These are phyloP conservation scores for Parnassius mnemosyne DNA, from an alignment of 2,888 invertebrate genomes.

Conservation along the genomic window DNA sequence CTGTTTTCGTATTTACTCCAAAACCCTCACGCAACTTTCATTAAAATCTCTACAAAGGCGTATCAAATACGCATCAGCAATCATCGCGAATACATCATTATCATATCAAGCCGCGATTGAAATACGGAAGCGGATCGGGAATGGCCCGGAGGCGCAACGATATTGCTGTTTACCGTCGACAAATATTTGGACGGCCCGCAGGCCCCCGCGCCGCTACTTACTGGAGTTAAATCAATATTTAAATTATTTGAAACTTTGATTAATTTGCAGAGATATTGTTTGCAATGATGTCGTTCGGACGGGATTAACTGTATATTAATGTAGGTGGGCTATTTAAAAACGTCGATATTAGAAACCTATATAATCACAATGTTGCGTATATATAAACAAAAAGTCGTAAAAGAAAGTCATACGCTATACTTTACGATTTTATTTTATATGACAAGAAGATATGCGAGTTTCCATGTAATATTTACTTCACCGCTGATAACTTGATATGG, in stretches of 20 bases:
- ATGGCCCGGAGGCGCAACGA: constrained; percentile 65
- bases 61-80: constrained; percentile 58
- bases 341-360: no score
- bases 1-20: constrained; percentile 1
- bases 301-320: constrained; percentile 43
- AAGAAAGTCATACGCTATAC: no score
- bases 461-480: no score
- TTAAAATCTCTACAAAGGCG: constrained; percentile 49
- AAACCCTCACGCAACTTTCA: constrained; percentile 38
- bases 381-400: no score
- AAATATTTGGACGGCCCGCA: constrained; percentile 61
- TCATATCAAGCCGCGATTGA: constrained; percentile 58
- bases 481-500: no score
- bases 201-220: constrained; percentile 65
- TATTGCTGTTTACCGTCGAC: constrained; percentile 73
- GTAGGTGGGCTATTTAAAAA: not conserved
- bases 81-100: constrained; percentile 63
- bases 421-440: no score
- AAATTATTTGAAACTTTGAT: constrained; percentile 79
- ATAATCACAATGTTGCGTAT: no score
- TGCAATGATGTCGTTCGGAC: constrained; percentile 63
- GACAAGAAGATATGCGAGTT: no score
- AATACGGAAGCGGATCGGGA: constrained; percentile 46
- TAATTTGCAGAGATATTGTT: constrained; percentile 76
- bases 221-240: constrained; percentile 79